phyloP scores from a whole-genome alignment of 2,888 invertebrate genomes.

The Metalampra italica region DNA sequence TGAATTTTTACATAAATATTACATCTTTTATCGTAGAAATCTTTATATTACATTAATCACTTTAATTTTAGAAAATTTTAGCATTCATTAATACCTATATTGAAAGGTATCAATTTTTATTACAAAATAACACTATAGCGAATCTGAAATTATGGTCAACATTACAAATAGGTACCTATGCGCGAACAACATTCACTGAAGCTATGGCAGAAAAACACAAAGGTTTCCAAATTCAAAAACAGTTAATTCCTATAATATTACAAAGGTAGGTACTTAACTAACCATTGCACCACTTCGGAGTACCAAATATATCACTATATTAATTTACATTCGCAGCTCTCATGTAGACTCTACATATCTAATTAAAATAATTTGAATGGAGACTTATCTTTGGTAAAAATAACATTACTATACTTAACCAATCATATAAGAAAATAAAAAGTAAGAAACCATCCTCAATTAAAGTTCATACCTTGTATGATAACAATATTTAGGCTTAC shows the following conservation, averaged over 20 bases:
- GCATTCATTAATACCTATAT: slow-evolving; percentile 19
- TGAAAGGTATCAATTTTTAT: slow-evolving; percentile 16
- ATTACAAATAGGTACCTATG: slow-evolving; percentile 11
- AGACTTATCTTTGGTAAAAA: slow-evolving; percentile 73
- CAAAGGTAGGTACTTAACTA: slow-evolving; percentile 54
- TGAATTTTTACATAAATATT: slow-evolving; percentile 61
- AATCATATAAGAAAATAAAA: slow-evolving; percentile 47
- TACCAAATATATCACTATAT: slow-evolving; percentile 52
- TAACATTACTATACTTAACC: slow-evolving; percentile 33
- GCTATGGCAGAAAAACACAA: slow-evolving; percentile 44
- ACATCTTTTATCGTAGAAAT: slow-evolving; percentile 64
- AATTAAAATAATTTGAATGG: slow-evolving; percentile 44
- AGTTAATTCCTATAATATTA: slow-evolving; percentile 47
- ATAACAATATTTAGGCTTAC: slow-evolving; percentile 70
- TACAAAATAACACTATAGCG: slow-evolving; percentile 19
- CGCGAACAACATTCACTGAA: slow-evolving; percentile 57
- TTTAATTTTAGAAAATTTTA: slow-evolving; percentile 43
- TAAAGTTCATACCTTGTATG: slow-evolving; percentile 77
- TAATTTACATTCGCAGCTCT: slow-evolving; percentile 41
- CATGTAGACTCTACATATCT: slow-evolving; percentile 34
- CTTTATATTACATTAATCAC: slow-evolving; percentile 52
- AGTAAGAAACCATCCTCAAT: slow-evolving; percentile 37
- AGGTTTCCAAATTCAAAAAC: slow-evolving; percentile 17
- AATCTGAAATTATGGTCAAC: slow-evolving; percentile 15
- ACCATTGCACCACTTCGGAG: slow-evolving; percentile 68